Conservation (phyloP, 1,140 invertebrate species). For the Pseudomyrmex pallidus region DNA sequence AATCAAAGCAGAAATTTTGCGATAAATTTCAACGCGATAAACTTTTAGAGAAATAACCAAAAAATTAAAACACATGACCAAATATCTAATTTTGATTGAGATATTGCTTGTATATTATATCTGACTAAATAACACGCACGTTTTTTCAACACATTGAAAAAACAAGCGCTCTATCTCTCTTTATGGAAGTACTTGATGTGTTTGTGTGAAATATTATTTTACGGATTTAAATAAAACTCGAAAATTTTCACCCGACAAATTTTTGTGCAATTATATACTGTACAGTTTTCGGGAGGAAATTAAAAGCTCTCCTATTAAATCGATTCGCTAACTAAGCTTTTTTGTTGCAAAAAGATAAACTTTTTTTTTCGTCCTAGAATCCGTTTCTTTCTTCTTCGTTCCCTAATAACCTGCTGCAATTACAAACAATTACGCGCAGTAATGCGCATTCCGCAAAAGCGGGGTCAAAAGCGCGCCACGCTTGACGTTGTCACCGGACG, state of each 20-base stretch:
- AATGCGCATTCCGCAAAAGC: constrained; percentile 15
- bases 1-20: constrained; percentile 28
- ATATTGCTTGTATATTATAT: constrained; percentile 11
- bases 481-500: background rate
- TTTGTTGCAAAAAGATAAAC: background rate
- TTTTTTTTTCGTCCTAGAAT: background rate
- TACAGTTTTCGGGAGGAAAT: background rate
- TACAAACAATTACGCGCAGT: constrained; percentile 33
- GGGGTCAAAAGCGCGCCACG: background rate
- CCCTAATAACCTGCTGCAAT: constrained; percentile 21
- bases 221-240: constrained; percentile 1
- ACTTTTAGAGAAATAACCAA: background rate
- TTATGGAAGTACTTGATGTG: constrained; percentile 5
- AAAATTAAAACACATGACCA: constrained; percentile 23
- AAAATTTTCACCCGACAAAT: background rate
- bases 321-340: background rate
- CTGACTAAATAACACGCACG: constrained; percentile 4
- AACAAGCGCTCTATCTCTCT: background rate
- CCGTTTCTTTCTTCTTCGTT: background rate
- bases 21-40: constrained; percentile 28
- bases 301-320: background rate
- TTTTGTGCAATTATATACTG: background rate
- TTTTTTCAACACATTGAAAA: background rate
- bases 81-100: background rate
- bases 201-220: background rate